Evolutionary conservation across 2,797 vertebrate species (phyloP).

Genomic region (Microctenopoma stevenorrisi): DNA sequence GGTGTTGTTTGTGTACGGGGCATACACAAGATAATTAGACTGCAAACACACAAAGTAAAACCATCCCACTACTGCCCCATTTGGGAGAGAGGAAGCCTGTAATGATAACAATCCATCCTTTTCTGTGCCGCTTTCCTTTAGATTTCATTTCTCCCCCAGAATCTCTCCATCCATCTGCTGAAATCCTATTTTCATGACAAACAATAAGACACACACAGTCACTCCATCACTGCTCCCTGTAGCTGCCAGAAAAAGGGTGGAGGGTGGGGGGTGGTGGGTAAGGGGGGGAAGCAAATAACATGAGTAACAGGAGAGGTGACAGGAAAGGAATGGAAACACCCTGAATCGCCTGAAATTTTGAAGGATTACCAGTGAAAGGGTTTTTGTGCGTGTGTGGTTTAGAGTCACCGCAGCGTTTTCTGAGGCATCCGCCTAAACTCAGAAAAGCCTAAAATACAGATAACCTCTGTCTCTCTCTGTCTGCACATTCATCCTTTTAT

Average conservation of each 20-base stretch:
- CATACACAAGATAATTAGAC: conserved; percentile 2
- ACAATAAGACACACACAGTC: conserved; percentile 76
- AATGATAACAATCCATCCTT: conserved; percentile 74
- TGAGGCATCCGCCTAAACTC: conserved; percentile 12
- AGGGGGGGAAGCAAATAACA: conserved; percentile 47
- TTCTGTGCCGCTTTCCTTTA: conserved; percentile 64
- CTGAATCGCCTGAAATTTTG: conserved; percentile 58
- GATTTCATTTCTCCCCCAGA: conserved; percentile 73
- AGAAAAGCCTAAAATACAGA: conserved; percentile 34
- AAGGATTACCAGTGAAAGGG: conserved; percentile 49
- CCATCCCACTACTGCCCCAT: conserved; percentile 26
- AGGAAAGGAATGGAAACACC: conserved; percentile 58
- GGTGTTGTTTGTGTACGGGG: background rate
- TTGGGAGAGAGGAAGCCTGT: conserved; percentile 48
- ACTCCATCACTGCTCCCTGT: conserved; percentile 70
- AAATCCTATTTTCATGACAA: conserved; percentile 82
- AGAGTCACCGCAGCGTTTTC: conserved; percentile 17
- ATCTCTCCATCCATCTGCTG: conserved; percentile 76
- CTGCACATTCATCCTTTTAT: conserved; percentile 10
- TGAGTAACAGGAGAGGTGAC: conserved; percentile 50
- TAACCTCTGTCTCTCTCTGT: conserved; percentile 15
- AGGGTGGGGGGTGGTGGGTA: background rate
- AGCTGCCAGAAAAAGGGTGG: conserved; percentile 50
- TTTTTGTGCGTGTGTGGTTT: conserved; percentile 14
- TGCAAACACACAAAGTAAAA: conserved; percentile 29